phyloP scores from a whole-genome alignment of 2,797 vertebrate genomes.

The Tolypeutes matacus region DNA sequence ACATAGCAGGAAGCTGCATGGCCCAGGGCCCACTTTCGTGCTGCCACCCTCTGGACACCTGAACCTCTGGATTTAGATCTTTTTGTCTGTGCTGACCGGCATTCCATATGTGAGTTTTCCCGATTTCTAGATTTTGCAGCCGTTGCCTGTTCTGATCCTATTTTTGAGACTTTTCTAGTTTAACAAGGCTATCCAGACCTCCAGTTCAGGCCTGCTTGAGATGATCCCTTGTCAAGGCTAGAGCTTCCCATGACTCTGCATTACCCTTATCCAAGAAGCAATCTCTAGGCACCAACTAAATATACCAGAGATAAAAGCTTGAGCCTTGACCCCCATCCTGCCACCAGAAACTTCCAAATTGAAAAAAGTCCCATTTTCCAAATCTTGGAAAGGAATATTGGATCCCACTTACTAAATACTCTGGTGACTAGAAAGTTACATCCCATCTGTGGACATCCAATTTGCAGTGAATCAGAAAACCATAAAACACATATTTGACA shows the following conservation, averaged over 20 bases:
- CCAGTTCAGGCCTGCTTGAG: not conserved
- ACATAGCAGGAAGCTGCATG: not conserved
- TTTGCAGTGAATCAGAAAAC: slow-evolving; percentile 59
- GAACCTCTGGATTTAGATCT: not conserved
- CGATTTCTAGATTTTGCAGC: not conserved
- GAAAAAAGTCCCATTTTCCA: slow-evolving; percentile 18
- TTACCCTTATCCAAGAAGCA: not conserved
- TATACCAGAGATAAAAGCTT: not conserved
- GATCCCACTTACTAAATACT: slow-evolving; percentile 29
- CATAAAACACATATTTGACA: slow-evolving; percentile 53
- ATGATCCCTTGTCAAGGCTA: not conserved
- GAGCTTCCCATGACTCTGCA: not conserved
- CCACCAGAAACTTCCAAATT: slow-evolving; percentile 18
- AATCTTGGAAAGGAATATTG: not conserved
- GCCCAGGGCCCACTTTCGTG: not conserved
- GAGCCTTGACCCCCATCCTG: not conserved
- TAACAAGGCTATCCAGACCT: not conserved
- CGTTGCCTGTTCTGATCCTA: not conserved
- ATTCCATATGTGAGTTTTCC: not conserved
- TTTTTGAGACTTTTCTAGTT: not conserved
- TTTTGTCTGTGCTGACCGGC: not conserved
- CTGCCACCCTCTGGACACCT: not conserved
- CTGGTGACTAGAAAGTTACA: slow-evolving; percentile 15
- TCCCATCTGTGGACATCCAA: not conserved
- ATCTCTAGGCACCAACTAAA: not conserved